Evolutionary conservation across 2,113 vertebrate species (phyloP).

Genomic region (Seriola dumerili): DNA sequence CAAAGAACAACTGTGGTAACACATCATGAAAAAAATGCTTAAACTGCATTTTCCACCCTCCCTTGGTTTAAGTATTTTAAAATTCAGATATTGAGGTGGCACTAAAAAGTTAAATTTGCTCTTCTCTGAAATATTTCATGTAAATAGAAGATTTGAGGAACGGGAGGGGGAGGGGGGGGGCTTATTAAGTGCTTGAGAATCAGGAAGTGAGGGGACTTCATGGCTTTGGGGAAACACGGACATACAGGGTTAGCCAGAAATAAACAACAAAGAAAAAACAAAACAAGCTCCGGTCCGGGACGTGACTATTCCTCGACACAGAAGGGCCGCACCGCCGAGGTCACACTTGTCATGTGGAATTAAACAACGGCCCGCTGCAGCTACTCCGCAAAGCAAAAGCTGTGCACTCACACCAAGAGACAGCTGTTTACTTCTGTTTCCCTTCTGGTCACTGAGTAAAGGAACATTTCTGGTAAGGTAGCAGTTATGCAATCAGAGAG

Average conservation of each 20-base stretch:
- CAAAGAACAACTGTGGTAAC: neutral
- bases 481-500: slow-evolving; percentile 57
- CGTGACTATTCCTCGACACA: slow-evolving; percentile 77
- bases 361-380: slow-evolving; percentile 46
- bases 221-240: slow-evolving; percentile 44
- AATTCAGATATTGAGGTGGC: neutral
- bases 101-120: slow-evolving; percentile 2
- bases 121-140: slow-evolving; percentile 18
- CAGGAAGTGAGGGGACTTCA: slow-evolving; percentile 53
- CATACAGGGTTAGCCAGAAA: slow-evolving; percentile 3
- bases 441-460: slow-evolving; percentile 67
- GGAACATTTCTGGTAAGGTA: slow-evolving; percentile 65
- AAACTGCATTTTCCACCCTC: neutral
- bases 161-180: too few relatives aligned
- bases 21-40: neutral
- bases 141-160: slow-evolving; percentile 21
- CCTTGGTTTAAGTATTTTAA: slow-evolving; percentile 8
- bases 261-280: slow-evolving; percentile 2
- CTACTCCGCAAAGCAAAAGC: slow-evolving; percentile 14
- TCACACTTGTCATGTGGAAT: slow-evolving; percentile 68
- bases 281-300: neutral
- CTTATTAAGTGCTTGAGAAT: slow-evolving; percentile 36
- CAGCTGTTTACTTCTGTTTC: slow-evolving; percentile 62
- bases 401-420: slow-evolving; percentile 33
- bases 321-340: slow-evolving; percentile 55